Percentiles rank a stretch among this genome's conserved stretches.
Conservation (phyloP, 2,113 vertebrate species). For the Pteropus alecto region DNA sequence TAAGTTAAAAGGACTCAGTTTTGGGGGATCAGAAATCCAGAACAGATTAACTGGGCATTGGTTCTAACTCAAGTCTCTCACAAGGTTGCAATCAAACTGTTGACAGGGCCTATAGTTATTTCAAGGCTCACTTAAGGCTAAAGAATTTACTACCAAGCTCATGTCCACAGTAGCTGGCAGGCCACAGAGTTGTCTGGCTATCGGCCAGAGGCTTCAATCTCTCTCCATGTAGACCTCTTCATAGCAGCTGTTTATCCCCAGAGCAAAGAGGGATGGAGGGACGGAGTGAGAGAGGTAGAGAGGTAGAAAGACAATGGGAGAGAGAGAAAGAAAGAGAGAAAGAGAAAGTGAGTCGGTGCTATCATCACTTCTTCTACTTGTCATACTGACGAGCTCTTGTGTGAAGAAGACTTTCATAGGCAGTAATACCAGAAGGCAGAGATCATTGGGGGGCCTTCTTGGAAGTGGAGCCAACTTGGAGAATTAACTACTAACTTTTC, state of each 20-base stretch:
- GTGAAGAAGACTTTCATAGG: rapidly evolving
- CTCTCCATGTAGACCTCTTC: background rate
- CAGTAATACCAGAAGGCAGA: background rate
- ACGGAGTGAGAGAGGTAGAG: background rate
- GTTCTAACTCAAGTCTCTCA: background rate
- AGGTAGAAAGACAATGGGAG: background rate
- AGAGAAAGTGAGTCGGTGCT: no score
- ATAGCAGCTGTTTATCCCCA: background rate
- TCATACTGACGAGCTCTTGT: background rate
- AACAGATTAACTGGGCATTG: background rate
- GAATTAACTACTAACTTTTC: background rate
- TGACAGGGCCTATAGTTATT: background rate
- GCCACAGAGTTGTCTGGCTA: background rate
- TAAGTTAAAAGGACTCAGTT: background rate
- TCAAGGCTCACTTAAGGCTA: background rate
- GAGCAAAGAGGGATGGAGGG: background rate
- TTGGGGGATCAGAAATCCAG: background rate
- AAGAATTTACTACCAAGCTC: background rate
- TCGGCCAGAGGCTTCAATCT: background rate
- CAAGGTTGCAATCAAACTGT: background rate
- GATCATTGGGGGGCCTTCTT: rapidly evolving
- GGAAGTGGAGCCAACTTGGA: background rate
- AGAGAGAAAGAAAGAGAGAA: no score
- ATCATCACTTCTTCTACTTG: background rate
- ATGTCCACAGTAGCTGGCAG: background rate